These are phyloP conservation scores for Apomyelois bistriatella DNA, from an alignment of 2,888 invertebrate species.

Conservation along the genomic window DNA sequence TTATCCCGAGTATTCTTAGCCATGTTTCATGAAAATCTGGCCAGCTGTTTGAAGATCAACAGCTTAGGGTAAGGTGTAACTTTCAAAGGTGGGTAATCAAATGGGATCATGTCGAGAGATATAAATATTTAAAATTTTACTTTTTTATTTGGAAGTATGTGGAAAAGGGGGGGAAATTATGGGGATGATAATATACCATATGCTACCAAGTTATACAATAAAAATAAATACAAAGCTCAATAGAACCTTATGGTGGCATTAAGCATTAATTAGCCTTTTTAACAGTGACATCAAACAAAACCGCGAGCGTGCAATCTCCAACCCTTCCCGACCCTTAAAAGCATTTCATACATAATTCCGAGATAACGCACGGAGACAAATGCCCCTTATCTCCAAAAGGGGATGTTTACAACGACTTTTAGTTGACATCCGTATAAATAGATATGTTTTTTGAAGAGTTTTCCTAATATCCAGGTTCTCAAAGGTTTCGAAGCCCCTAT, in stretches of 20 bases:
- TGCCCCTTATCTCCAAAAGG: not conserved
- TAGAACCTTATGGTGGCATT: not conserved
- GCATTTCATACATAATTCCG: not conserved
- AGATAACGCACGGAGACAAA: not conserved
- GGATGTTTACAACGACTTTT: not conserved
- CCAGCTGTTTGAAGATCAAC: no score
- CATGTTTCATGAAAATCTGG: no score
- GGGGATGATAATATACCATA: no score
- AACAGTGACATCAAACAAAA: not conserved
- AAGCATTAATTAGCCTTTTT: not conserved
- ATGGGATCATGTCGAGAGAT: no score
- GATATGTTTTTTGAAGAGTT: not conserved
- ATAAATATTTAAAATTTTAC: no score
- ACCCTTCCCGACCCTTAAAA: not conserved
- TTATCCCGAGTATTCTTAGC: no score
- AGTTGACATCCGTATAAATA: not conserved
- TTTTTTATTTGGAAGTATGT: no score
- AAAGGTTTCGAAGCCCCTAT: no score
- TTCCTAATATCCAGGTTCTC: no score
- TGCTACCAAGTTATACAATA: not conserved
- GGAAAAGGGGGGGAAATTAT: no score
- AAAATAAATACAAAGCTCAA: not conserved
- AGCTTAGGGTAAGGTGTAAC: no score
- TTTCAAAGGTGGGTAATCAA: no score
- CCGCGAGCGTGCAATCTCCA: not conserved